These are phyloP conservation scores for Lophius americanus DNA, from an alignment of 2,797 vertebrate genomes.

Conservation along the genomic window DNA sequence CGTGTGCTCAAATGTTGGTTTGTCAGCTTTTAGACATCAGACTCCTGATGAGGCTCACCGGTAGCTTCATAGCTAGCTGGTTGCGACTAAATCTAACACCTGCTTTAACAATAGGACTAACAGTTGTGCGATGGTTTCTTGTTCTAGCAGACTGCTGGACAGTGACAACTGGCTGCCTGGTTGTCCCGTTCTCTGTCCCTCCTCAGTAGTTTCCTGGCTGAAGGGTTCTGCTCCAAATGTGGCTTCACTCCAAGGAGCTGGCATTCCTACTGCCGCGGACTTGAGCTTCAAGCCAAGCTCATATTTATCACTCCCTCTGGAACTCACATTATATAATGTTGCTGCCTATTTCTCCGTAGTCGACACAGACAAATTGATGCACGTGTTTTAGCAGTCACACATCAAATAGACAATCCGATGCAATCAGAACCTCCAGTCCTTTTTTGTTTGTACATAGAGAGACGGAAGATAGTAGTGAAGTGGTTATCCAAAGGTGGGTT, in stretches of 20 bases:
- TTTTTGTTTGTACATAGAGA: too few relatives aligned
- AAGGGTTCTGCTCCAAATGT: conserved; percentile 41
- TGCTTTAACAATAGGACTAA: conserved; percentile 34
- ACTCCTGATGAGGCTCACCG: not conserved
- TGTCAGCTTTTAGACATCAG: not conserved
- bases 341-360: conserved; percentile 28
- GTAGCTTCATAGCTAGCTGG: not conserved
- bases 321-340: conserved; percentile 60
- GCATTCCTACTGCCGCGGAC: conserved; percentile 49
- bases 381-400: not conserved
- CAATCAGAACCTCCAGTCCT: not conserved
- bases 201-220: conserved; percentile 43
- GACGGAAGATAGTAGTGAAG: too few relatives aligned
- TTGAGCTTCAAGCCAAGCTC: conserved; percentile 48
- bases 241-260: conserved; percentile 50
- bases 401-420: conserved; percentile 4
- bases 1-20: too few relatives aligned
- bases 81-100: conserved; percentile 4
- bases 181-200: conserved; percentile 33
- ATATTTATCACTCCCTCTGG: conserved; percentile 60
- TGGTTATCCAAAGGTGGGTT: too few relatives aligned
- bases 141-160: conserved; percentile 40
- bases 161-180: conserved; percentile 43
- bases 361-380: conserved; percentile 27
- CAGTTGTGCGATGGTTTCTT: conserved; percentile 21